Conservation (phyloP, 2,888 invertebrate genomes). For the Onchidella celtica region DNA sequence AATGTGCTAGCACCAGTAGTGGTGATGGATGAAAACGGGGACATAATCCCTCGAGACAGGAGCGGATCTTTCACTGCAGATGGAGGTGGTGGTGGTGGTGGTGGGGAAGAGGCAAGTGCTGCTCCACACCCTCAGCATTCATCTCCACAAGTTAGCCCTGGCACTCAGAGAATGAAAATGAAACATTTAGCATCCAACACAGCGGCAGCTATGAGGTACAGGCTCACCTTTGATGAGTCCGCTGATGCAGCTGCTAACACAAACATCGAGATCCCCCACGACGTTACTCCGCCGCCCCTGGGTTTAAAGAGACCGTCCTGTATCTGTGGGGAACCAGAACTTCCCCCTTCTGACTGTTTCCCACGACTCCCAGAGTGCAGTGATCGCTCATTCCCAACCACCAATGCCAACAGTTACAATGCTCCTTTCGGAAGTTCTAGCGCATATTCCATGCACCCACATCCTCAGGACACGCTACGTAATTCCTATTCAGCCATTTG, state of each 20-base stretch:
- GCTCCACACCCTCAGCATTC: neutral
- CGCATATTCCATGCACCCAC: neutral
- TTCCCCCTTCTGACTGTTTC: slow-evolving; percentile 20
- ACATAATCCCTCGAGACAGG: neutral
- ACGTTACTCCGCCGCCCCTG: slow-evolving; percentile 29
- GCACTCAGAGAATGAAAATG: slow-evolving; percentile 7
- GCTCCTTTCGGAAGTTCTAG: neutral
- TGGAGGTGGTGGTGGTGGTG: neutral
- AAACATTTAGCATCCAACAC: slow-evolving; percentile 27
- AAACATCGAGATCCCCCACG: slow-evolving; percentile 32
- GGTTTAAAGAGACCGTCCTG: slow-evolving; percentile 32
- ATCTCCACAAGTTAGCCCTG: neutral
- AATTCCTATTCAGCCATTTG: neutral
- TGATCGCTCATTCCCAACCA: neutral
- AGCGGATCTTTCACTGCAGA: neutral
- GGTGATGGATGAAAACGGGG: neutral
- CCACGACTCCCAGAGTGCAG: neutral
- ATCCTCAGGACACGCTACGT: neutral
- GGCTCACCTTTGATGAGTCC: slow-evolving; percentile 35
- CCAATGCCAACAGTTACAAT: neutral
- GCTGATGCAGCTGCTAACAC: slow-evolving; percentile 31
- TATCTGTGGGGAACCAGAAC: slow-evolving; percentile 46
- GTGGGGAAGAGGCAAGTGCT: neutral
- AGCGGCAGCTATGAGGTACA: neutral
- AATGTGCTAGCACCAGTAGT: neutral